These are phyloP conservation scores for Synanthedon formicaeformis DNA, from an alignment of 2,888 invertebrate genomes.

Conservation along the genomic window DNA sequence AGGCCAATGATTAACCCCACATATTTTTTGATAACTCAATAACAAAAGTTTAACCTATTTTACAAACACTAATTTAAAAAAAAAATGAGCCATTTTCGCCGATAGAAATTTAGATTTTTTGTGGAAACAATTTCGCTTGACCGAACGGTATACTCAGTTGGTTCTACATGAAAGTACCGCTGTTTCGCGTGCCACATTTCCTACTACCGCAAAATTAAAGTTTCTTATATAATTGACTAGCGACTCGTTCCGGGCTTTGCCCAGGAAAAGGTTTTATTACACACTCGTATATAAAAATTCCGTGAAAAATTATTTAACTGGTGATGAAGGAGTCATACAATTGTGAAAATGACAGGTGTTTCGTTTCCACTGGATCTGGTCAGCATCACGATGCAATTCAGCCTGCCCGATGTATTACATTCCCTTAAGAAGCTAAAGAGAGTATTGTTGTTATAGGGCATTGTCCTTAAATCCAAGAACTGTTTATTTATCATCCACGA, in stretches of 20 bases:
- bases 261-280: too few species aligned
- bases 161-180: conserved; percentile 51
- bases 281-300: too few species aligned
- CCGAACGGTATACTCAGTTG: conserved; percentile 31
- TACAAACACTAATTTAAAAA: too few species aligned
- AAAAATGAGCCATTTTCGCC: too few species aligned
- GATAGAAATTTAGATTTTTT: too few species aligned
- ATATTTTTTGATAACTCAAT: too few species aligned
- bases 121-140: conserved; percentile 24
- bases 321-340: too few species aligned
- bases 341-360: too few species aligned
- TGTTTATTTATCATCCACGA: conserved; percentile 52
- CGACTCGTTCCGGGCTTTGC: too few species aligned
- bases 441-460: conserved; percentile 27
- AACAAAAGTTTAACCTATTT: too few species aligned
- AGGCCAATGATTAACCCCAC: too few species aligned
- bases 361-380: conserved; percentile 3
- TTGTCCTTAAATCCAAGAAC: conserved; percentile 43
- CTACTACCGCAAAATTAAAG: neutral
- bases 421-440: neutral
- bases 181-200: conserved; percentile 34
- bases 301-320: too few species aligned
- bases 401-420: neutral
- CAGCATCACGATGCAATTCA: neutral
- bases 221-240: neutral